phyloP scores from a whole-genome alignment of 2,888 invertebrate species.

The Kuschelorhynchus macadamiae region DNA sequence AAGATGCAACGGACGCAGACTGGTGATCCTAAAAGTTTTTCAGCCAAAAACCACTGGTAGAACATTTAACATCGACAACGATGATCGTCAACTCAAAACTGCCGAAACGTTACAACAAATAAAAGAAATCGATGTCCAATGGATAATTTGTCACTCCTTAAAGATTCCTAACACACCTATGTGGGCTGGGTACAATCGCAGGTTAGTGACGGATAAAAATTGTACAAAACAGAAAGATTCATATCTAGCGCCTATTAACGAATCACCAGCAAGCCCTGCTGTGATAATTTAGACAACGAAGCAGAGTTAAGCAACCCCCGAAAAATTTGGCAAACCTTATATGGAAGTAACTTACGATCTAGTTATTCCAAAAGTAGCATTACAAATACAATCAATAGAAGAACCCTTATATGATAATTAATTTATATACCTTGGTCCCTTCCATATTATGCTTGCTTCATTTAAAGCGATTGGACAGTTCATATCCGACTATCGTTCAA shows the following conservation, averaged over 20 bases:
- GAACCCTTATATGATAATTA: slow-evolving; percentile 55
- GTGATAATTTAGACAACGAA: slow-evolving; percentile 51
- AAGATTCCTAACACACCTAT: slow-evolving; percentile 49
- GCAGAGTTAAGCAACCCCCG: slow-evolving; percentile 51
- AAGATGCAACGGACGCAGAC: no score
- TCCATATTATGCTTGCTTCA: slow-evolving; percentile 61
- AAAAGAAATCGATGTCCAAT: slow-evolving; percentile 12
- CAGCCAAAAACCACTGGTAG: not conserved
- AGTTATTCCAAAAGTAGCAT: slow-evolving; percentile 56
- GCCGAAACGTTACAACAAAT: not conserved
- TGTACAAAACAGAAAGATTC: slow-evolving; percentile 53
- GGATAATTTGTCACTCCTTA: slow-evolving; percentile 28
- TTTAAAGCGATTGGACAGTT: slow-evolving; percentile 60
- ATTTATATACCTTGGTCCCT: slow-evolving; percentile 63
- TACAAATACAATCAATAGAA: slow-evolving; percentile 51
- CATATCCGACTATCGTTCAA: slow-evolving; percentile 56
- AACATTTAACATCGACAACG: not conserved
- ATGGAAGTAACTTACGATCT: slow-evolving; percentile 56
- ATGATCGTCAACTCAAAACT: not conserved
- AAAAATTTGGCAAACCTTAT: slow-evolving; percentile 35
- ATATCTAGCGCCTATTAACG: slow-evolving; percentile 58
- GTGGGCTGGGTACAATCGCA: slow-evolving; percentile 59
- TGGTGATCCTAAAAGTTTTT: no score
- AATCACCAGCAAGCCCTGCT: slow-evolving; percentile 54
- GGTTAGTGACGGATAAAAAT: slow-evolving; percentile 50